Evolutionary conservation across 2,797 vertebrate species (phyloP).

Genomic region (Sebastes nivosus): DNA sequence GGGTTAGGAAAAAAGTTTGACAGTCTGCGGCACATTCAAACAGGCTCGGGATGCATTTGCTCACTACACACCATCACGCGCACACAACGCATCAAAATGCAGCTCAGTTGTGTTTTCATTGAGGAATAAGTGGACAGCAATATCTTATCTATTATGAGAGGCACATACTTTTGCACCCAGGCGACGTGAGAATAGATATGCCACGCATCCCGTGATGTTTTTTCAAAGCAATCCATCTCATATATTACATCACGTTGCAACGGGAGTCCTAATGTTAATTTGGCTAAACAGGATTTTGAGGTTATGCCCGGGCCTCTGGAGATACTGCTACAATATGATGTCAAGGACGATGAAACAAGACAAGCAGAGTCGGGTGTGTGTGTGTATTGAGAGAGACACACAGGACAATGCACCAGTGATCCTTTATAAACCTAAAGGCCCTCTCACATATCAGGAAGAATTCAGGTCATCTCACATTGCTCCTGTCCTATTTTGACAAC

Average conservation of each 20-base stretch:
- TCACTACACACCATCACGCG: background rate
- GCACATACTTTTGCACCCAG: background rate
- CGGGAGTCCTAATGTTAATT: conserved; percentile 61
- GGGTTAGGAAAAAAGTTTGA: conserved; percentile 56
- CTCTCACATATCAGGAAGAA: conserved; percentile 21
- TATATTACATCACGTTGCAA: conserved; percentile 47
- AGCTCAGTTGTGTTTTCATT: conserved; percentile 8
- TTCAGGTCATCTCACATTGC: conserved; percentile 15
- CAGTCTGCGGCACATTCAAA: conserved; percentile 29
- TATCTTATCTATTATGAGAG: conserved; percentile 17
- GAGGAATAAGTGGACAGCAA: conserved; percentile 8
- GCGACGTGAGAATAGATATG: conserved; percentile 11
- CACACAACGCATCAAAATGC: background rate
- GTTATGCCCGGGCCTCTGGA: conserved; percentile 62
- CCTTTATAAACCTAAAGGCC: conserved; percentile 18
- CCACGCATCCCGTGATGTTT: conserved; percentile 31
- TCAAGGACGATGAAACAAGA: conserved; percentile 66
- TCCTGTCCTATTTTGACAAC: background rate
- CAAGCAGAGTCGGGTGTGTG: conserved; percentile 10
- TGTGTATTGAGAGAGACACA: background rate
- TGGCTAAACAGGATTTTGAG: conserved; percentile 71
- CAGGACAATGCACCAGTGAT: conserved; percentile 4
- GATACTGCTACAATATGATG: conserved; percentile 58
- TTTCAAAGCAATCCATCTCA: conserved; percentile 40
- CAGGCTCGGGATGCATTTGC: conserved; percentile 4